These are phyloP conservation scores for Drosophila cardini DNA, from an alignment of 1,140 invertebrate species.

Conservation along the genomic window DNA sequence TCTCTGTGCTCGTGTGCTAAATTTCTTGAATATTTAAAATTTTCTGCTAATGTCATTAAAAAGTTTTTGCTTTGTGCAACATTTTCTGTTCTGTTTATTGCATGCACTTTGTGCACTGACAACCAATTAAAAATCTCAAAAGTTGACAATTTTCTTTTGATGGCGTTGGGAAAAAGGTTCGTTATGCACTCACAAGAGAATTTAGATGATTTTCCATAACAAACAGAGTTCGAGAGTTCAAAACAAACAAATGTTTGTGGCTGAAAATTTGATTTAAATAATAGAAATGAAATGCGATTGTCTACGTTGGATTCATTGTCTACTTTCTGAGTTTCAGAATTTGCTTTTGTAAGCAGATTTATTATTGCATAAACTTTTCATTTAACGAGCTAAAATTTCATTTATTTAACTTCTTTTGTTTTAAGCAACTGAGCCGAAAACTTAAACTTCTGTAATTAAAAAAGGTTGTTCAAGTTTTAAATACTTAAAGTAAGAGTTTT, in stretches of 20 bases:
- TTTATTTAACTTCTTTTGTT: too few species aligned
- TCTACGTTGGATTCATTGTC: neutral
- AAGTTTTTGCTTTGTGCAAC: constrained; percentile 72
- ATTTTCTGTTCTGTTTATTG: constrained; percentile 29
- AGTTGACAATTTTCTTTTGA: constrained; percentile 50
- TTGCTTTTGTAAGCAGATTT: neutral
- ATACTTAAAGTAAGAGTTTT: too few species aligned
- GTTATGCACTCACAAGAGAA: neutral
- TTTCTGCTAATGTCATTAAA: constrained; percentile 76
- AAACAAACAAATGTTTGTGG: constrained; percentile 9
- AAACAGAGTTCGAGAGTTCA: neutral
- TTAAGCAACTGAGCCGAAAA: too few species aligned
- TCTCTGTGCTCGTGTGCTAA: constrained; percentile 17
- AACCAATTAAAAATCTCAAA: constrained; percentile 69
- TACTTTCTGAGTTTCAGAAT: neutral
- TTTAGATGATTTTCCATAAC: neutral
- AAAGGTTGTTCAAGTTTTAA: too few species aligned
- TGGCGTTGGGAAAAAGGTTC: constrained; percentile 26
- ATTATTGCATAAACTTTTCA: neutral
- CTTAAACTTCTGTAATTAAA: too few species aligned
- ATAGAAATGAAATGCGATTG: constrained; percentile 6
- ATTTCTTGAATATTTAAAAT: constrained; percentile 61
- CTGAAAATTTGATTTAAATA: constrained; percentile 14
- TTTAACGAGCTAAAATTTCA: too few species aligned
- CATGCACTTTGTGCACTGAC: constrained; percentile 48